A percentile compares a stretch with the other conserved stretches of the same genome.
These are phyloP conservation scores for Chironomus striatipennis DNA, from an alignment of 1,140 invertebrate species.

Conservation along the genomic window DNA sequence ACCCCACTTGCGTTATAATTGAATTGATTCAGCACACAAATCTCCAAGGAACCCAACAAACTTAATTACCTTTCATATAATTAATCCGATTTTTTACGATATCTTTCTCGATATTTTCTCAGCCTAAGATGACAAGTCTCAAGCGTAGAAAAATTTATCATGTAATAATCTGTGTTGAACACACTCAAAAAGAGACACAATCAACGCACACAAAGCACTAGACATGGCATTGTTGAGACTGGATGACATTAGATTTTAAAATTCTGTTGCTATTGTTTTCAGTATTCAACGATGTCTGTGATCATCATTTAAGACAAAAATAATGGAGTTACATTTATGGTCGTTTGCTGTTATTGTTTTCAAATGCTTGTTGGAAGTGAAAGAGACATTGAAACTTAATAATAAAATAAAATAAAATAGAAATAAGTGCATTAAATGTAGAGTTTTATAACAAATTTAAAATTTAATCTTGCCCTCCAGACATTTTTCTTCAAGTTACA, in stretches of 20 bases:
- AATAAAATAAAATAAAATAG: not conserved
- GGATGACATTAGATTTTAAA: not conserved
- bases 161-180: not conserved
- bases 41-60: too few species aligned
- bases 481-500: not conserved
- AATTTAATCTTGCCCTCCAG: not conserved
- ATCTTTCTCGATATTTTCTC: too few species aligned
- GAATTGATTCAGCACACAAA: too few species aligned
- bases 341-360: not conserved
- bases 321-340: not conserved
- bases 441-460: not conserved
- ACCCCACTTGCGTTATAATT: too few species aligned
- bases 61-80: too few species aligned
- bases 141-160: not conserved
- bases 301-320: too few species aligned
- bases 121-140: too few species aligned
- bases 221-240: too few species aligned
- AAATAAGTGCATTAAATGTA: not conserved
- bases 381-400: conserved; percentile 1
- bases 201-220: too few species aligned
- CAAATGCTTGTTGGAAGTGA: not conserved
- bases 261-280: not conserved
- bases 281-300: not conserved
- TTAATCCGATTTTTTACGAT: too few species aligned
- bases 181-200: not conserved